Evolutionary conservation across 2,113 vertebrate species (phyloP).

Genomic region (Rattus norvegicus): GRCr8 NC_086033.1:41359001-41359500

Average conservation of each 20-base stretch:
- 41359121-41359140: not conserved
- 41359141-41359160: not conserved
- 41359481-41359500: not conserved
- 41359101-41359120: not conserved
- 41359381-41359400: rapidly evolving
- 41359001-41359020: not conserved
- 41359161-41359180: not conserved
- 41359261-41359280: not conserved
- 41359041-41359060: not conserved
- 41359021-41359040: not conserved
- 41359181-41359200: not conserved
- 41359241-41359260: not conserved
- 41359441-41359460: not conserved
- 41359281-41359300: not conserved
- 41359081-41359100: not conserved
- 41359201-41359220: not conserved
- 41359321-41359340: not conserved
- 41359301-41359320: not conserved
- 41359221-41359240: not conserved
- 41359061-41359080: not conserved
- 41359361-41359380: too few relatives aligned
- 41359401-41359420: too few relatives aligned
- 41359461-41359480: not conserved
- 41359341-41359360: not conserved
- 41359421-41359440: not conserved